Evolutionary conservation across 1,140 invertebrate genomes (phyloP).

Genomic region (Nilaparvata lugens): DNA sequence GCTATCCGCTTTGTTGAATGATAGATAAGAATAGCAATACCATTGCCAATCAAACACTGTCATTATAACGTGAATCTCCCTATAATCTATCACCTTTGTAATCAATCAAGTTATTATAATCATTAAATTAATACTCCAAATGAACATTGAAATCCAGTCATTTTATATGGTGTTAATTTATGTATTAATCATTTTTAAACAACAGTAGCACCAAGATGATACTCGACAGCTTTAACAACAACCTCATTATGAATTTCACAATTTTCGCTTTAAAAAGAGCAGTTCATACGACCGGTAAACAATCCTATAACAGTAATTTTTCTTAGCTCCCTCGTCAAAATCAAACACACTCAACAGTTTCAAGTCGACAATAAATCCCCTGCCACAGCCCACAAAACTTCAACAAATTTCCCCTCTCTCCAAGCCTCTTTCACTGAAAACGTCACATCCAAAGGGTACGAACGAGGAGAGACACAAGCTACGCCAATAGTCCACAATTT

Average conservation of each 20-base stretch:
- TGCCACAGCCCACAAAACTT: slow-evolving; percentile 32
- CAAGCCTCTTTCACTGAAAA: slow-evolving; percentile 28
- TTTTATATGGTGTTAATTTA: too few relatives aligned
- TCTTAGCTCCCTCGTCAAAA: slow-evolving; percentile 27
- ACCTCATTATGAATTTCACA: slow-evolving; percentile 37
- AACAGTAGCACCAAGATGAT: slow-evolving; percentile 30
- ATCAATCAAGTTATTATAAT: too few relatives aligned
- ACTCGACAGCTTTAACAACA: slow-evolving; percentile 33
- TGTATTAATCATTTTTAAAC: too few relatives aligned
- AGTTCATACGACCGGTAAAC: slow-evolving; percentile 34
- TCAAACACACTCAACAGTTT: slow-evolving; percentile 30
- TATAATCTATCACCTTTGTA: too few relatives aligned
- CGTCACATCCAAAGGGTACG: slow-evolving; percentile 35
- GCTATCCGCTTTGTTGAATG: too few relatives aligned
- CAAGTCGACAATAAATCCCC: slow-evolving; percentile 32
- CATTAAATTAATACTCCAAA: too few relatives aligned
- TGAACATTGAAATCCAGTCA: too few relatives aligned
- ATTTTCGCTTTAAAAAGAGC: slow-evolving; percentile 33
- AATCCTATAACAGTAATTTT: slow-evolving; percentile 36
- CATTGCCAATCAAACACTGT: too few relatives aligned
- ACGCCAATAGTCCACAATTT: slow-evolving; percentile 17
- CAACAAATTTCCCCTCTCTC: slow-evolving; percentile 29
- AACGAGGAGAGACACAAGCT: slow-evolving; percentile 25
- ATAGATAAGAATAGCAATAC: too few relatives aligned
- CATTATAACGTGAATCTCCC: too few relatives aligned